phyloP scores from a whole-genome alignment of 2,888 invertebrate genomes.

The Muschampia plurimacula region DNA sequence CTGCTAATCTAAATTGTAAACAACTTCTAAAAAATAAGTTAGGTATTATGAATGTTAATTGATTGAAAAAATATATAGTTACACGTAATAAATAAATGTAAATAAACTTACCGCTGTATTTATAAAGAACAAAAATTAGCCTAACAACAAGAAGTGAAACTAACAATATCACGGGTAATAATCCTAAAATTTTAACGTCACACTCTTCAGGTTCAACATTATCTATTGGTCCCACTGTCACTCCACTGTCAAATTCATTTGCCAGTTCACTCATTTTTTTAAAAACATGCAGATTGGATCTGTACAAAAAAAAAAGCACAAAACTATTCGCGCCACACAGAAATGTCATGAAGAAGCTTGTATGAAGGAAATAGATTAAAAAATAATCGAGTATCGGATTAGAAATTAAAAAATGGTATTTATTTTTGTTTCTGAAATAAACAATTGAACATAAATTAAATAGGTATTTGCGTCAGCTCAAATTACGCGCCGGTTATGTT shows the following conservation, averaged over 20 bases:
- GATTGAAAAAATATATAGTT: too few species aligned
- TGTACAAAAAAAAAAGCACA: slow-evolving; percentile 1
- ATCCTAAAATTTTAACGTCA: slow-evolving; percentile 48
- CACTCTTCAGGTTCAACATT: slow-evolving; percentile 25
- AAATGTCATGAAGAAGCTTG: background rate
- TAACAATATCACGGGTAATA: slow-evolving; percentile 67
- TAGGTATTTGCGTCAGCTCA: slow-evolving; percentile 25
- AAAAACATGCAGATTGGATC: background rate
- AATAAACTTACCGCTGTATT: slow-evolving; percentile 61
- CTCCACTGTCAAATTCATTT: slow-evolving; percentile 4
- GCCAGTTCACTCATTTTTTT: slow-evolving; percentile 28
- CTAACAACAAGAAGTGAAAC: slow-evolving; percentile 64
- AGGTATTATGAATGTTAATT: too few species aligned
- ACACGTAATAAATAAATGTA: background rate
- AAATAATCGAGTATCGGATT: background rate
- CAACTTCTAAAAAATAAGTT: too few species aligned
- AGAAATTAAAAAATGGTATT: background rate
- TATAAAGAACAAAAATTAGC: slow-evolving; percentile 67
- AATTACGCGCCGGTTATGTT: slow-evolving; percentile 28
- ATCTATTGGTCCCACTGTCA: slow-evolving; percentile 12
- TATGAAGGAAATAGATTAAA: background rate
- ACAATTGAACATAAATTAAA: slow-evolving; percentile 10
- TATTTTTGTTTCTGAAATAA: slow-evolving; percentile 4
- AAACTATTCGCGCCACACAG: background rate
- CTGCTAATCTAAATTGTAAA: too few species aligned